Evolutionary conservation across 2,797 vertebrate species (phyloP).

Genomic region (Halcyon smyrnensis): DNA sequence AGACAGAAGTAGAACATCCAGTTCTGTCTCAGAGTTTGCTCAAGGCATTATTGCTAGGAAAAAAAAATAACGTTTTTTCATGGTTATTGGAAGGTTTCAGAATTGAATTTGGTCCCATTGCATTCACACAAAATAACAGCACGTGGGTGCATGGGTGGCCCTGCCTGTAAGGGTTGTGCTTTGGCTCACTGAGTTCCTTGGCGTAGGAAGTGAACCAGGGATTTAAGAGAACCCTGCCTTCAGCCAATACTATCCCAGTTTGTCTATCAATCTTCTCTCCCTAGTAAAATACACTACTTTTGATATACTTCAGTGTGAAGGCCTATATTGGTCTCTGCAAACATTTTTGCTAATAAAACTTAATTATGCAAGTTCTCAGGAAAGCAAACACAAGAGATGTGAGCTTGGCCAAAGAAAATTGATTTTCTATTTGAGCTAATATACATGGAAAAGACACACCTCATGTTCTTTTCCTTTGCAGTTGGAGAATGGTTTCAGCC

Average conservation of each 20-base stretch:
- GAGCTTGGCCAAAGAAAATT: not conserved
- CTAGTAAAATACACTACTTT: not conserved
- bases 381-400: not conserved
- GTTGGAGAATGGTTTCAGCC: not conserved
- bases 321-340: not conserved
- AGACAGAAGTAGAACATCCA: not conserved
- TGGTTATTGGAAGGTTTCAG: not conserved
- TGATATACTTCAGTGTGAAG: not conserved
- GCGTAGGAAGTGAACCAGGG: not conserved
- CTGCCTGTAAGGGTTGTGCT: not conserved
- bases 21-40: not conserved
- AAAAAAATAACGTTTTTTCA: not conserved
- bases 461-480: not conserved
- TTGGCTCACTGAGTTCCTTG: not conserved
- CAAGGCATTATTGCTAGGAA: not conserved
- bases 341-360: conserved; percentile 21
- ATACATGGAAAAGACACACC: not conserved
- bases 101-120: not conserved
- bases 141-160: not conserved
- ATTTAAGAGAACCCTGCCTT: not conserved
- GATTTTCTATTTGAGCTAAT: conserved; percentile 13
- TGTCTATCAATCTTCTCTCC: not conserved
- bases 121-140: not conserved
- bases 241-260: not conserved
- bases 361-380: not conserved